phyloP scores from a whole-genome alignment of 2,888 invertebrate genomes.

The Coelinius sp. region DNA sequence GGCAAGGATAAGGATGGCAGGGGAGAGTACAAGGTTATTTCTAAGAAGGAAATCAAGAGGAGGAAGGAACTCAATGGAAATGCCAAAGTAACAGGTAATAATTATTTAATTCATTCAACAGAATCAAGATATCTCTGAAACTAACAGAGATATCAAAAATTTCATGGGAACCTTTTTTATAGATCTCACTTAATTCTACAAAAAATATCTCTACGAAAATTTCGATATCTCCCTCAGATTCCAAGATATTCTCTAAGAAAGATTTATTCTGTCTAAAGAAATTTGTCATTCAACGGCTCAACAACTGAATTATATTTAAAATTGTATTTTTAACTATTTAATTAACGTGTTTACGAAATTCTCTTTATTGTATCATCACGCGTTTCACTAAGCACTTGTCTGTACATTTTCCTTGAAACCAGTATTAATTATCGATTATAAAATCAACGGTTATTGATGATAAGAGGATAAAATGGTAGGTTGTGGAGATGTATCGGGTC shows the following conservation, averaged over 20 bases:
- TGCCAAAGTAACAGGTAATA: constrained; percentile 26
- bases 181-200: too few relatives aligned
- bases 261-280: too few relatives aligned
- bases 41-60: constrained; percentile 16
- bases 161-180: too few relatives aligned
- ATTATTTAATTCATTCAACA: too few relatives aligned
- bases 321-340: neutral
- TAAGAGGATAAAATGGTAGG: neutral
- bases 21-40: constrained; percentile 33
- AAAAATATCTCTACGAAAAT: too few relatives aligned
- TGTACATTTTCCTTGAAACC: neutral
- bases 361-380: neutral
- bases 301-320: too few relatives aligned
- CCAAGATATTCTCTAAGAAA: too few relatives aligned
- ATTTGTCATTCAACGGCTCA: too few relatives aligned
- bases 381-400: neutral
- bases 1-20: constrained; percentile 53
- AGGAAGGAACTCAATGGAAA: constrained; percentile 23
- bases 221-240: too few relatives aligned
- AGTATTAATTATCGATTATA: neutral
- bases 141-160: too few relatives aligned
- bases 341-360: neutral
- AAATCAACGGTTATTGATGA: neutral
- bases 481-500: neutral
- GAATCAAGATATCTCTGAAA: too few relatives aligned